A percentile compares a stretch with the other conserved stretches of the same genome.
Evolutionary conservation across 2,113 vertebrate species (phyloP).

Genomic region (Myodes glareolus): DNA sequence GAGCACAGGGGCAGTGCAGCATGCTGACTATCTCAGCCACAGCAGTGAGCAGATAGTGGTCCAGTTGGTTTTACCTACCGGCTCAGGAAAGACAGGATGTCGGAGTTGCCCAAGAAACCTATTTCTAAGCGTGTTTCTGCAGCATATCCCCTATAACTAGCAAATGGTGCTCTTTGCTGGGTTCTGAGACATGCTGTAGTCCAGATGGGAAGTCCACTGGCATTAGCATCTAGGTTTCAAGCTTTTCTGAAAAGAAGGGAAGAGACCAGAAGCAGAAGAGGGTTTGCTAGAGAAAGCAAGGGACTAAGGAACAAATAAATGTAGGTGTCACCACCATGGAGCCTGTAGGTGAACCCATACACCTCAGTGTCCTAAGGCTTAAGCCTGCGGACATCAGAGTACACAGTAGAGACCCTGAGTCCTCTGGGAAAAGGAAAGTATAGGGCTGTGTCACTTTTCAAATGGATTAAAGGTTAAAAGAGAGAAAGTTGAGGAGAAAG

Average conservation of each 20-base stretch:
- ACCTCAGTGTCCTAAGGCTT: no score
- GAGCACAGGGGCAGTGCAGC: neutral
- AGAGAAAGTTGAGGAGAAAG: neutral
- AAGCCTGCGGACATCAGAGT: fast-evolving
- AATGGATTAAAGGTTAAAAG: neutral
- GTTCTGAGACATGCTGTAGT: neutral
- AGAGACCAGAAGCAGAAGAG: neutral
- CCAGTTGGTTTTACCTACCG: fast-evolving
- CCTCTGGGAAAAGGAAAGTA: neutral
- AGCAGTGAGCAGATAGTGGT: no score
- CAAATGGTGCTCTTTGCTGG: neutral
- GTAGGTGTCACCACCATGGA: fast-evolving
- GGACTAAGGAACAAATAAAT: neutral
- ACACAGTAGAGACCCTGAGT: neutral
- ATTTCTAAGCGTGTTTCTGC: neutral
- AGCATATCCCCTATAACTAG: neutral
- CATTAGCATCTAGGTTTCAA: neutral
- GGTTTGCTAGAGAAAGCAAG: neutral
- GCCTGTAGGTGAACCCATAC: neutral
- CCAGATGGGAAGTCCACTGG: neutral
- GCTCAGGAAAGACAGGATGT: neutral
- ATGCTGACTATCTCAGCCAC: neutral
- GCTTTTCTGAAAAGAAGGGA: neutral
- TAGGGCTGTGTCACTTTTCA: neutral
- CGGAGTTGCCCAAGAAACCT: neutral